Evolutionary conservation across 2,113 vertebrate genomes (phyloP), one percentile per base, ranked within the genome.

Genomic region (Isurus oxyrinchus): DNA sequence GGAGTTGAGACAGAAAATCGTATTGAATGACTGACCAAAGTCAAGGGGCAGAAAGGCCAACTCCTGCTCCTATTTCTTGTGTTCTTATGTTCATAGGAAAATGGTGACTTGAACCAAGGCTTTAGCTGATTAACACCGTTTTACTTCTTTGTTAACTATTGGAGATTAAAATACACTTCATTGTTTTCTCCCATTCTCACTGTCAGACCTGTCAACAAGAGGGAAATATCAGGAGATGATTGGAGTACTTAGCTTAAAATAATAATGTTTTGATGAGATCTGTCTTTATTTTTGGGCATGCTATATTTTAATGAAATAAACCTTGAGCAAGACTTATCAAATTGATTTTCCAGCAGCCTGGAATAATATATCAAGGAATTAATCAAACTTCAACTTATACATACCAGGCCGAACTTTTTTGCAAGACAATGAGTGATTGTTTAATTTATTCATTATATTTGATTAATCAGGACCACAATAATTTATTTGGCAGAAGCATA

Each of bases 361-460:
- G n/a, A n/a, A n/a, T n/a, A n/a, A n/a, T n/a, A n/a, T n/a, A n/a
- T n/a, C n/a, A n/a, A n/a, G n/a, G n/a, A n/a, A n/a, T 49, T 40
- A 86, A 6, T 49, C 81, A 86, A 49, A 86, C 40, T 31, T 61
- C 31, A 94, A 2, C 44, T 23, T 87, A 2, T 21, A 94, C 59
- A 40, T 63, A 31, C 16, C 25, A 63, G 35, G 16, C 21, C 35
- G 14, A 16, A 23, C 14, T n/a, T 66, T 66, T 49, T 7, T 69
- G 6, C n/a, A 95, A 67, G 94, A 69, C 40, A 49, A 69, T 49
- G 63, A 5, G n/a, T 5, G 10, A 0, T 7, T 94, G 4, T 63
- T 94, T 94, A 53, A 95, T 67, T 44, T 49, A 40, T 69, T 95
- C 27, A 49, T 95, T 95, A 69, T 95, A 49, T 95, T 95, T 66